Conservation (phyloP, 2,113 vertebrate species). For the Gasterosteus aculeatus region DNA sequence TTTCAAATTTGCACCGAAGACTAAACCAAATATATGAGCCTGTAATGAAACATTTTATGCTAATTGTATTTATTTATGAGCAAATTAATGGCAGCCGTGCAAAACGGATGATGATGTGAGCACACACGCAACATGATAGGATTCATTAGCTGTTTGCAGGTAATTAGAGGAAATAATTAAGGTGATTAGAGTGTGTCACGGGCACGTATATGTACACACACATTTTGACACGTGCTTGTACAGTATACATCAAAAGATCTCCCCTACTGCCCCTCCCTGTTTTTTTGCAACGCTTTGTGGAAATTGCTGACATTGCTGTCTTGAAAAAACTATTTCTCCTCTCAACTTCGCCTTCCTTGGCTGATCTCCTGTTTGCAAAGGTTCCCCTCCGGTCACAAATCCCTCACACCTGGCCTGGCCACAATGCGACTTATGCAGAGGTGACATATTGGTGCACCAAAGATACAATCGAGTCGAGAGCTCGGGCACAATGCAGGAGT, state of each 20-base stretch:
- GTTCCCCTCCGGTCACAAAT: constrained; percentile 74
- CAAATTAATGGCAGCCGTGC: constrained; percentile 98
- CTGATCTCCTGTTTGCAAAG: constrained; percentile 43
- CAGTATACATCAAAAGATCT: constrained; percentile 64
- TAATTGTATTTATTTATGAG: constrained; percentile 99
- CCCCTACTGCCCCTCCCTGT: constrained; percentile 38
- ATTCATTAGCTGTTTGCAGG: constrained; percentile 99
- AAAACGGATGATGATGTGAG: constrained; percentile 98
- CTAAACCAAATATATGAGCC: constrained; percentile 81
- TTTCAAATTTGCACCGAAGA: constrained; percentile 44
- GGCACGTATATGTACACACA: constrained; percentile 72
- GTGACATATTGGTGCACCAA: constrained; percentile 72
- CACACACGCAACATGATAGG: constrained; percentile 96
- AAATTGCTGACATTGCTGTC: constrained; percentile 88
- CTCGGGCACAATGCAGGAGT: constrained; percentile 67
- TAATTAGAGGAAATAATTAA: constrained; percentile 99
- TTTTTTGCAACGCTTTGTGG: constrained; percentile 81
- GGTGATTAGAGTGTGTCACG: constrained; percentile 91
- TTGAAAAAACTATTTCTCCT: constrained; percentile 60
- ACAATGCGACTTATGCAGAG: constrained; percentile 76
- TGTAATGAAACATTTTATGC: constrained; percentile 99
- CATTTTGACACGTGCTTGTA: constrained; percentile 26
- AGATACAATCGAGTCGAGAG: constrained; percentile 67
- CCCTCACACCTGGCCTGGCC: constrained; percentile 55
- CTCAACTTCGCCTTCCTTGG: constrained; percentile 60